Evolutionary conservation across 2,888 invertebrate genomes (phyloP).

Genomic region (Plebejus melissa): DNA sequence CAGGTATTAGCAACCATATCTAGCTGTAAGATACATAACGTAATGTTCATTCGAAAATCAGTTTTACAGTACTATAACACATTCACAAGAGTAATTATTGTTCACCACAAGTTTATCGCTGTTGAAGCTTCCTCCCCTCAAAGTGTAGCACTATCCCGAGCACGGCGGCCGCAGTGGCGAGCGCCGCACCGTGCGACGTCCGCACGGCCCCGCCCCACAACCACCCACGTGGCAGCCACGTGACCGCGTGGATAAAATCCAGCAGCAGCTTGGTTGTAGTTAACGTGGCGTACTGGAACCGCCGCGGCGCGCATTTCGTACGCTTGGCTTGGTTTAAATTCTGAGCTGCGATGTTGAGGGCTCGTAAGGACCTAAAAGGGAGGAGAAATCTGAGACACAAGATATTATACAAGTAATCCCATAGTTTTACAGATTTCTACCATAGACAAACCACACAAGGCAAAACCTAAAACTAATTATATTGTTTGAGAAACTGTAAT

Average conservation of each 20-base stretch:
- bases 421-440: not conserved
- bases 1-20: not conserved
- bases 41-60: not conserved
- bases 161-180: constrained; percentile 56
- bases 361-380: constrained; percentile 56
- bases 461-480: too few relatives aligned
- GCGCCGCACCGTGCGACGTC: constrained; percentile 48
- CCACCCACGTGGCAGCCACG: constrained; percentile 87
- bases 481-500: too few relatives aligned
- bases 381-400: not conserved
- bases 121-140: constrained; percentile 52
- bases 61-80: not conserved
- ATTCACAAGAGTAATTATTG: not conserved
- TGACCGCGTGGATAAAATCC: constrained; percentile 88
- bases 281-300: constrained; percentile 59
- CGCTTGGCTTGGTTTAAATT: constrained; percentile 46
- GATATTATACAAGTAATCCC: not conserved
- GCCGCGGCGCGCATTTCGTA: constrained; percentile 56
- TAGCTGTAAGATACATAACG: not conserved
- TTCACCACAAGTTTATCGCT: constrained; percentile 33
- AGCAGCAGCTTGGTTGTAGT: constrained; percentile 66
- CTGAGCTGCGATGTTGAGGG: constrained; percentile 50
- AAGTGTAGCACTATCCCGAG: constrained; percentile 60
- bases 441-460: too few relatives aligned
- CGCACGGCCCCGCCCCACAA: constrained; percentile 87